Base-by-base conservation (phyloP, 2,797 vertebrate species). In the Okamejei kenojei region DNA sequence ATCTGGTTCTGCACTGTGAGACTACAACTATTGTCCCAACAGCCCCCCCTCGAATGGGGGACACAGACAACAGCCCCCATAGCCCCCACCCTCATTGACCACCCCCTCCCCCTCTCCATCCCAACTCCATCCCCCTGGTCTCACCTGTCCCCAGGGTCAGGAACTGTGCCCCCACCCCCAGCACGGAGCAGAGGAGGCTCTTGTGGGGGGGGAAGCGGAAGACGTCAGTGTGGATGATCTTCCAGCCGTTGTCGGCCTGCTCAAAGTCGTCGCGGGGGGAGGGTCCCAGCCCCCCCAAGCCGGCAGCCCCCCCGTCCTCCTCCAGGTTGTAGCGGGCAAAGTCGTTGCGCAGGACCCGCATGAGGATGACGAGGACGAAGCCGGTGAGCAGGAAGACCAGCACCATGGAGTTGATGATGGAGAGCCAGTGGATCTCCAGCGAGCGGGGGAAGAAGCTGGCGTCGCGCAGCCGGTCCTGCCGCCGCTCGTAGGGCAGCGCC, bases 281-380 rank as follows among this genome's bases (percentile, higher is more conserved):
- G 5, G 17, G 71, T 65, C 8, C 8, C 38, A 38, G 38, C 38
- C 38, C 38, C 38, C 38, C 38, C 1, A 2, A 38, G 38, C 38
- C 38, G 38, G 1, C 38, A 65, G 63, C 63, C 63, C 63, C 19
- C 71, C 71, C 74, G 15, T 98, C 98, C 94, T 99, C 98, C 92
- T 98, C 98, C 79, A 98, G 96, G 86, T 99, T 99, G 95, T 99
- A 99, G 94, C 98, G 97, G 94, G 98, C 98, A 86, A 99, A 97
- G 95, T 99, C 98, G 58, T 98, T 98, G 95, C 98, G 98, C 13
- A 99, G 96, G 54, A 99, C 98, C 35, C 98, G 96, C 98, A 99
- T 98, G 81, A 99, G 97, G 95, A 99, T 99, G 95, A 99, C 98
- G 94, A 98, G 98, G 94, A 99, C 98, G 71, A 99, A 99, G 94